Evolutionary conservation across 2,888 invertebrate species (phyloP), one percentile per base, ranked within the genome.

Genomic region (Harpagoxenus sublaevis): DNA sequence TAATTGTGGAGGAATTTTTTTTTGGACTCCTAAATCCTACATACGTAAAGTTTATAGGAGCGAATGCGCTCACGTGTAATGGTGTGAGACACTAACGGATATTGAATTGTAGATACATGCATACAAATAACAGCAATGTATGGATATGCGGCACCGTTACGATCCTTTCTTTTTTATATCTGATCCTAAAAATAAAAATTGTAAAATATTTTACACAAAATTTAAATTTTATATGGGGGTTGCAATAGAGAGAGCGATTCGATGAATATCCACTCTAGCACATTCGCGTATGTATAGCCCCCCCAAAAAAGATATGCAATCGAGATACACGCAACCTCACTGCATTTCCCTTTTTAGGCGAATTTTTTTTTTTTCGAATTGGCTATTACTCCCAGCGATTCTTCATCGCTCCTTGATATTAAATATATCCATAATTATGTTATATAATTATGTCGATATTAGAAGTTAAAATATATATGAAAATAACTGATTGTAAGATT

Each of bases 101-200:
- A 79, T 79, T 79, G 57, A 79, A 79, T 79, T 60, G 71, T 79
- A 71, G 35, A 79, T 79, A 71, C 45, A 78, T 31, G 68, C 68
- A 79, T 71, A 35, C 71, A 79, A 79, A 79, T 71, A 71, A 79
- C 57, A 48, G 12, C 71, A 70, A 60, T 79, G 57, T 35, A 79
- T 70, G 31, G 57, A 35, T 68, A 79, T 45, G 57, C 57, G 18
- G 45, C 57, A 10, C 15, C 57, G 45, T 70, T 78, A 79, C 45
- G 45, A 23, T 23, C 8, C 57, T 35, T 23, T 55, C 9, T 79
- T 68, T 79, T 79, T 60, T 71, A 57, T 48, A 60, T 71, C 15
- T 15, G 35, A 60, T 35, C 31, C 45, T 55, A 45, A 79, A 79
- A 79, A 71, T 71, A 71, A 77, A 77, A 77, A 79, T 71, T 79